Base-by-base conservation (phyloP, 2,113 vertebrate species). In the Siniperca chuatsi region DNA sequence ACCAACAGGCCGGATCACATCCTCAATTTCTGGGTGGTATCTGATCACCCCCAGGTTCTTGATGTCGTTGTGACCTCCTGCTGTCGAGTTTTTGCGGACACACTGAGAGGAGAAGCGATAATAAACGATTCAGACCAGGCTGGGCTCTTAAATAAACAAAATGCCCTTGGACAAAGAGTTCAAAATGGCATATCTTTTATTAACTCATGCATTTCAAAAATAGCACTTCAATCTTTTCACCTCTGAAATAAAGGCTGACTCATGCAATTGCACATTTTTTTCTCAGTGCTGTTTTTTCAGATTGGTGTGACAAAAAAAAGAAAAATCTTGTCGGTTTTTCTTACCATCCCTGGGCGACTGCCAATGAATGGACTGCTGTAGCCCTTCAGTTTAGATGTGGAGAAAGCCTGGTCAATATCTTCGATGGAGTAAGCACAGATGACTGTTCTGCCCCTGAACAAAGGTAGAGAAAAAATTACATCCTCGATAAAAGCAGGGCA, bases 371-470 rank as follows among this genome's bases (percentile, higher is more conserved):
- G 65, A 33, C 66, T 92, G 83, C 92, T 96, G 87, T 96, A 96
- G 61, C 96, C 96, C 84, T 93, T 96, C 72, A 96, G 94, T 73
- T 95, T 96, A 23, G 95, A 95, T 1, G 91, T 95, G 68, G 89
- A 86, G 87, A 96, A 96, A 7, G 93, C 94, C 70, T 85, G 77
- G 85, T 96, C 94, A 37, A 96, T 96, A n/a, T 95, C 95, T 72
- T 95, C 90, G 37, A 96, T 95, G 60, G 95, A 96, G 89, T 96
- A 96, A 0, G 95, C 96, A 88, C 96, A 96, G 46, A 96, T 94
- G 42, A 95, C 96, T 2, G 94, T 96, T 75, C 90, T 94, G 50
- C 95, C 95, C 96, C 96, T 96, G 76, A 68, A 75, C 57, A 77
- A 81, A 74, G 37, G 66, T n/a, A 81, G 25, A 72, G 10, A 57